Percentiles rank a stretch among this genome's conserved stretches.
These are phyloP conservation scores for Shargacucullia verbasci DNA, from an alignment of 2,888 invertebrate species.

Conservation along the genomic window DNA sequence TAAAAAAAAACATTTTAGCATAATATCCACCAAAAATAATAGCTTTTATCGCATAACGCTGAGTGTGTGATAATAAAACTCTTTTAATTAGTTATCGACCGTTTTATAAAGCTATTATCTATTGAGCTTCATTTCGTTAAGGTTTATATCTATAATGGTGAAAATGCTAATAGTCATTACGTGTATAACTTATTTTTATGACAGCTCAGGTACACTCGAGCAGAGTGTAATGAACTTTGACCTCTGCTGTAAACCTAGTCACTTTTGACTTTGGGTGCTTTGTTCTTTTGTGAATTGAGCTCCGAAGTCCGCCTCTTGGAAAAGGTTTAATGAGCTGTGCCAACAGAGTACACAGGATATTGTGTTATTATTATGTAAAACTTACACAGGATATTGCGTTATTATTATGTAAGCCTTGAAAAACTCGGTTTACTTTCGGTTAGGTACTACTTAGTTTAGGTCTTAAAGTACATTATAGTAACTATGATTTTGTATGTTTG, in stretches of 20 bases:
- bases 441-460: too few species aligned
- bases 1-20: too few species aligned
- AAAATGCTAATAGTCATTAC: slow-evolving; percentile 18
- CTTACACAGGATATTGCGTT: background rate
- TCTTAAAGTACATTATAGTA: too few species aligned
- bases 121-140: slow-evolving; percentile 15
- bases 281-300: slow-evolving; percentile 53
- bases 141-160: slow-evolving; percentile 23
- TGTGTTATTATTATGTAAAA: slow-evolving; percentile 18
- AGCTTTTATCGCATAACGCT: background rate
- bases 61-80: slow-evolving; percentile 8
- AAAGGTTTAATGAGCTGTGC: slow-evolving; percentile 61
- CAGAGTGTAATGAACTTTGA: slow-evolving; percentile 55
- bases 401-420: too few species aligned
- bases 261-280: slow-evolving; percentile 62
- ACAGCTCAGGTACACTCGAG: slow-evolving; percentile 11
- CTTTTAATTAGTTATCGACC: too few species aligned
- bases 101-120: slow-evolving; percentile 23
- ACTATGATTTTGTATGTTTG: too few species aligned
- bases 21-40: background rate
- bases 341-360: slow-evolving; percentile 40
- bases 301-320: slow-evolving; percentile 37
- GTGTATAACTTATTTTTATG: slow-evolving; percentile 6
- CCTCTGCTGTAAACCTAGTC: slow-evolving; percentile 53
- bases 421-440: too few species aligned